A percentile compares a stretch with the other conserved stretches of the same genome.
These are phyloP conservation scores for Rhyacophila brunnea DNA, from an alignment of 1,140 invertebrate genomes.

Conservation along the genomic window DNA sequence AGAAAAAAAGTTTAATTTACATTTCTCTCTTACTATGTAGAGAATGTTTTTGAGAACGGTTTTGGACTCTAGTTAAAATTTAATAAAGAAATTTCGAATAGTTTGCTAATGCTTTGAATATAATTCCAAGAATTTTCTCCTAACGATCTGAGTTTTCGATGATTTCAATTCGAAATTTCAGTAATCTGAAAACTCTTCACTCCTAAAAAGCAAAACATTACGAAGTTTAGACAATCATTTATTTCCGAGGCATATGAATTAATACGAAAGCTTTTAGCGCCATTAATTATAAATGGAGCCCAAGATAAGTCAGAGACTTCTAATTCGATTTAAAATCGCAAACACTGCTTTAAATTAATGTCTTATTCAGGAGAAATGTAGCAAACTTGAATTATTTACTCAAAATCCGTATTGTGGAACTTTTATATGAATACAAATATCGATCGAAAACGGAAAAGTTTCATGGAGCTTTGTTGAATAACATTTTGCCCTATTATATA, in stretches of 20 bases:
- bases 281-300: conserved; percentile 4
- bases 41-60: too few relatives aligned
- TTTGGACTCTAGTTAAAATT: too few relatives aligned
- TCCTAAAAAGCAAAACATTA: background rate
- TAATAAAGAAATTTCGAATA: too few relatives aligned
- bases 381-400: background rate
- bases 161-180: too few relatives aligned
- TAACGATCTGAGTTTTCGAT: too few relatives aligned
- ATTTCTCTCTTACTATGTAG: too few relatives aligned
- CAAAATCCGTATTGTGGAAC: conserved; percentile 1
- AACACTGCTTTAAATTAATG: background rate
- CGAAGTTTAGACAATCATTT: background rate
- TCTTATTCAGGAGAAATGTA: conserved; percentile 3
- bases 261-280: conserved; percentile 8
- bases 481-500: background rate
- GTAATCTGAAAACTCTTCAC: background rate
- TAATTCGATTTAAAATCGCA: conserved; percentile 3
- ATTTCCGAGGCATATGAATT: background rate
- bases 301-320: background rate
- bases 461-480: background rate
- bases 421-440: background rate
- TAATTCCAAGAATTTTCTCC: too few relatives aligned
- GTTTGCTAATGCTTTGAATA: too few relatives aligned
- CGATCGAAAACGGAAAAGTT: background rate
- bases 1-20: too few relatives aligned